Base-by-base conservation (phyloP, 2,888 invertebrate genomes). In the Eupithecia subumbrata region DNA sequence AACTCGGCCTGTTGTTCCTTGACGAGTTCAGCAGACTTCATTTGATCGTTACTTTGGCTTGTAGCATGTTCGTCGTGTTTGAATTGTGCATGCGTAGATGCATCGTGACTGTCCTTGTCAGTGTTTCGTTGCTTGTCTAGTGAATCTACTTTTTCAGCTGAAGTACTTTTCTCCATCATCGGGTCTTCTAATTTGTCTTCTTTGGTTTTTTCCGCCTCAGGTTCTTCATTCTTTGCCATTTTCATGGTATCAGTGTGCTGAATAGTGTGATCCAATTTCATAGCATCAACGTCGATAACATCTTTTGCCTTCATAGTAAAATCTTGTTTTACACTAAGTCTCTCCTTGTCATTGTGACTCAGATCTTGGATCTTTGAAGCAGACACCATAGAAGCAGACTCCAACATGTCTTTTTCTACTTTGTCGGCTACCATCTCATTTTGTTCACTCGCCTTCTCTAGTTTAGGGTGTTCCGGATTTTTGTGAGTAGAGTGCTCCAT, bases 351-450 rank as follows among this genome's bases (percentile, higher is more conserved):
- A 22, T 74, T 25, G 14, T 76, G 69, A n/a, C 78, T 76, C 22
- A 82, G 71, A n/a, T 80, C 72, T 66, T 82, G 79, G 48, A 82
- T 66, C 76, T 82, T 82, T 60, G 82, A 72, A 79, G 84, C 79
- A 72, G 84, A 80, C 40, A 81, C 76, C 73, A 83, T 83, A 52
- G 86, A 86, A 71, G 86, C 82, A 60, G 85, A 82, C 45, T 79
- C 74, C 1, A 77, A 72, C 83, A 86, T 85, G 71, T 86, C 86
- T 30, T 82, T 80, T 68, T 81, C 79, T 40, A 66, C 43, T 22
- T 72, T 52, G 37, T 78, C 70, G 14, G 30, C n/a, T 75, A 80
- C 75, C 52, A 78, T 48, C 7, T 74, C 16, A n/a, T 37, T 68
- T 34, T 78, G 75, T 43, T 81, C 76, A 40, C 71, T 78, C 69